Conservation (phyloP, 2,888 invertebrate species). For the Hyles lineata region DNA sequence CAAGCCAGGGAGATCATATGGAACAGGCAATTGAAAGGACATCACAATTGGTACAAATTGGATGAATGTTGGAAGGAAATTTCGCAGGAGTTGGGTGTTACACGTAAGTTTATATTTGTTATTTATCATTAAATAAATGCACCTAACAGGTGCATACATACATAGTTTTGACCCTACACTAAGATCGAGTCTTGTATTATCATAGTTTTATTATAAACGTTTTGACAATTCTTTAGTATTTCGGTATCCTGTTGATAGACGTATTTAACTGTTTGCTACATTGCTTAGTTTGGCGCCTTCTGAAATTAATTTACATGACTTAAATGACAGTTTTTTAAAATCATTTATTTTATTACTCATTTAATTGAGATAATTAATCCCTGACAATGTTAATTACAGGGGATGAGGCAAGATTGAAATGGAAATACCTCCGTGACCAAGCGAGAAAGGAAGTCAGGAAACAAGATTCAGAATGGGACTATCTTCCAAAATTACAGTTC, state of each 20-base stretch:
- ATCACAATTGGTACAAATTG: slow-evolving; percentile 80
- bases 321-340: neutral
- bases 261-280: too few relatives aligned
- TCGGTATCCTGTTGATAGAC: too few relatives aligned
- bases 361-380: neutral
- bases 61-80: slow-evolving; percentile 81
- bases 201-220: neutral
- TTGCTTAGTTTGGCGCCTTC: neutral
- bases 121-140: neutral
- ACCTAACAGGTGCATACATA: too few relatives aligned
- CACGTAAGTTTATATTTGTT: slow-evolving; percentile 63
- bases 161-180: too few relatives aligned
- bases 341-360: neutral
- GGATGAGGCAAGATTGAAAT: slow-evolving; percentile 78
- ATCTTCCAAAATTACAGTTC: slow-evolving; percentile 73
- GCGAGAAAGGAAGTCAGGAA: slow-evolving; percentile 77
- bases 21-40: slow-evolving; percentile 78
- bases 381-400: slow-evolving; percentile 56
- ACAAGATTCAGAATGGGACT: slow-evolving; percentile 76
- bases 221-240: too few relatives aligned
- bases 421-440: slow-evolving; percentile 80
- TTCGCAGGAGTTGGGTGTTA: slow-evolving; percentile 72
- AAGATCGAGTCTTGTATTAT: too few relatives aligned
- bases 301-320: neutral
- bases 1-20: slow-evolving; percentile 72